Percentiles rank a stretch among this genome's conserved stretches.
phyloP scores from a whole-genome alignment of 2,888 invertebrate genomes.

The Apodemia duryi region DNA sequence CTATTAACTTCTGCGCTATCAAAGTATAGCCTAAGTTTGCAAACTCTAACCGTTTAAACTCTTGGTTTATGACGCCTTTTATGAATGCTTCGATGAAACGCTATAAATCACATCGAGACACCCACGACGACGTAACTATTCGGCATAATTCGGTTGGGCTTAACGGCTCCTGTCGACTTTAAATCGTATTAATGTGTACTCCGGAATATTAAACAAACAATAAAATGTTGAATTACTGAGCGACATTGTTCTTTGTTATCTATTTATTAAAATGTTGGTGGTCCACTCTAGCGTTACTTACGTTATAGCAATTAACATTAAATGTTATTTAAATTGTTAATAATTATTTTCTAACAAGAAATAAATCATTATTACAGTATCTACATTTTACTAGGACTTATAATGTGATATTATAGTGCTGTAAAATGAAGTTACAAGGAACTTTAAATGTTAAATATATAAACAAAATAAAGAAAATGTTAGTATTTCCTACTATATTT shows the following conservation, averaged over 20 bases:
- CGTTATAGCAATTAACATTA: background rate
- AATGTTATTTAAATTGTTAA: slow-evolving; percentile 9
- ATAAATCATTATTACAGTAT: too few species aligned
- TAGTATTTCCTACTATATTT: too few species aligned
- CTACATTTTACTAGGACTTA: too few species aligned
- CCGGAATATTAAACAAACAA: slow-evolving; percentile 15
- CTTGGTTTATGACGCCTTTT: slow-evolving; percentile 34
- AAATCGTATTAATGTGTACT: slow-evolving; percentile 40
- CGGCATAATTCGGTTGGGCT: slow-evolving; percentile 46
- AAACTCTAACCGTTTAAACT: background rate
- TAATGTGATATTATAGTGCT: too few species aligned
- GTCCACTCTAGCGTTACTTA: background rate
- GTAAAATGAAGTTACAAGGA: too few species aligned
- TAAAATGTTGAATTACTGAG: background rate
- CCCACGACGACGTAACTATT: slow-evolving; percentile 51
- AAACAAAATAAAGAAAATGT: too few species aligned
- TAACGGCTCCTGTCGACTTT: slow-evolving; percentile 49
- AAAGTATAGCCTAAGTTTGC: background rate
- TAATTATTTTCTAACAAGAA: too few species aligned
- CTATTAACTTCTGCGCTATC: background rate
- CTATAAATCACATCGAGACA: slow-evolving; percentile 64
- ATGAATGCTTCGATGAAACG: slow-evolving; percentile 42
- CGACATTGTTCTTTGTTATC: slow-evolving; percentile 6
- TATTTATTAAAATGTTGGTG: slow-evolving; percentile 3
- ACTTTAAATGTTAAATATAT: too few species aligned